Evolutionary conservation across 92 coral and sea anemone genomes (phyloP).

Genomic region (Epizoanthus scotinus): DNA sequence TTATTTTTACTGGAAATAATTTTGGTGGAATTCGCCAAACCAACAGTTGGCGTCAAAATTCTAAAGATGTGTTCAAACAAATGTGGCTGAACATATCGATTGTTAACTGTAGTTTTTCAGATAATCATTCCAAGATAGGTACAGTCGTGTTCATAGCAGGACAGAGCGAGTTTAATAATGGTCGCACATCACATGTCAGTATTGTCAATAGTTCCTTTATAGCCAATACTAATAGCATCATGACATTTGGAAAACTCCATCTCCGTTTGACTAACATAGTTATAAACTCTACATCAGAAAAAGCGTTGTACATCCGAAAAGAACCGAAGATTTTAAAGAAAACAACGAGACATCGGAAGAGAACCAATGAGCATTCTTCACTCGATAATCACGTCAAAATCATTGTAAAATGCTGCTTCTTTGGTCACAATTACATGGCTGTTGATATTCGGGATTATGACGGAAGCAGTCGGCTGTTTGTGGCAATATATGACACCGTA

Average conservation of each 20-base stretch:
- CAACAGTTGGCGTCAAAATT: too few species aligned
- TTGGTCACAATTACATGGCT: slow-evolving; percentile 4
- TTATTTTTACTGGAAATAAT: too few species aligned
- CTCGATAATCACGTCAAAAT: neutral
- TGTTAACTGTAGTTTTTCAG: too few species aligned
- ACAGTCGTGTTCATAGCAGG: neutral
- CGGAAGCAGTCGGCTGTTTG: neutral
- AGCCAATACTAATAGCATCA: neutral
- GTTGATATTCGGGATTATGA: neutral
- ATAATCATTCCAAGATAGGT: too few species aligned
- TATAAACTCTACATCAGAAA: slow-evolving; percentile 8
- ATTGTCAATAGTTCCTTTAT: slow-evolving; percentile 9
- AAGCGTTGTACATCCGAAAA: neutral
- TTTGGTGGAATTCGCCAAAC: too few species aligned
- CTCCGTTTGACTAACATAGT: neutral
- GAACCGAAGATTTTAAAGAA: too few species aligned
- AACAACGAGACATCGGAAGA: too few species aligned
- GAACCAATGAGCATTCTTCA: too few species aligned
- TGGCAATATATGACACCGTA: neutral
- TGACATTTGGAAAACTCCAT: neutral
- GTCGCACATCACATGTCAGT: neutral
- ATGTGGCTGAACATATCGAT: too few species aligned
- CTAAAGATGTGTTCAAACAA: too few species aligned
- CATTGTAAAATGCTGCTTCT: neutral
- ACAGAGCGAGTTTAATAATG: neutral